phyloP scores from a whole-genome alignment of 2,113 vertebrate genomes.

The Pelusios castaneus region DNA sequence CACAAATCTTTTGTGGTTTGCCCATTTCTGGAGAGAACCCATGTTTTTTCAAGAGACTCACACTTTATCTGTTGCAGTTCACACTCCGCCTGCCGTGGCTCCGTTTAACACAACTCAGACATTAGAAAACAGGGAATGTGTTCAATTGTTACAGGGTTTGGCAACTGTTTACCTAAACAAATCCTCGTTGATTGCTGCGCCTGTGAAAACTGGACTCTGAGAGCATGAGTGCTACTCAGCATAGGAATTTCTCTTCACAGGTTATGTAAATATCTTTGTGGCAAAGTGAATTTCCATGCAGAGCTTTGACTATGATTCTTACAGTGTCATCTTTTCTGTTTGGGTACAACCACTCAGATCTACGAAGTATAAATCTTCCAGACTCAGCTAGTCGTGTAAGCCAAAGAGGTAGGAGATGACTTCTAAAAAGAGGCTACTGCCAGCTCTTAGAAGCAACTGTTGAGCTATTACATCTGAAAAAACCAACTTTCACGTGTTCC shows the following conservation, averaged over 20 bases:
- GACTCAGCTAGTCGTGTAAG: conserved; percentile 33
- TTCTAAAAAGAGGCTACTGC: conserved; percentile 30
- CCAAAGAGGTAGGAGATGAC: conserved; percentile 54
- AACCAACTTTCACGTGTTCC: not conserved
- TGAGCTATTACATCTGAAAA: conserved; percentile 34
- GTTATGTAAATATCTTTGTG: conserved; percentile 36
- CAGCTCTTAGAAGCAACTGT: conserved; percentile 4
- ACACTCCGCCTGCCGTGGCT: not conserved
- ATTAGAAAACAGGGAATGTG: not conserved
- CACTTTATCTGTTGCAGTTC: not conserved
- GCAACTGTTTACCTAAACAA: not conserved
- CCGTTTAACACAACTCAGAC: not conserved
- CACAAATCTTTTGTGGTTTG: not conserved
- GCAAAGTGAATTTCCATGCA: conserved; percentile 60
- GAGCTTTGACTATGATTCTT: conserved; percentile 49
- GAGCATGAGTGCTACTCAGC: conserved; percentile 13
- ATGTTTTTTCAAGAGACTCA: not conserved
- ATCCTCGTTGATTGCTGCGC: not conserved
- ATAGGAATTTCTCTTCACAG: conserved; percentile 26
- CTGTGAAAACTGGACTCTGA: conserved; percentile 30
- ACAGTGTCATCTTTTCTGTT: conserved; percentile 12
- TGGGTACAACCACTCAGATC: conserved; percentile 29
- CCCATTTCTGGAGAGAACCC: not conserved
- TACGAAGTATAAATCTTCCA: conserved; percentile 51
- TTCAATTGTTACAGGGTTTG: not conserved